phyloP scores from a whole-genome alignment of 2,888 invertebrate species.

The Amorpha juglandis region DNA sequence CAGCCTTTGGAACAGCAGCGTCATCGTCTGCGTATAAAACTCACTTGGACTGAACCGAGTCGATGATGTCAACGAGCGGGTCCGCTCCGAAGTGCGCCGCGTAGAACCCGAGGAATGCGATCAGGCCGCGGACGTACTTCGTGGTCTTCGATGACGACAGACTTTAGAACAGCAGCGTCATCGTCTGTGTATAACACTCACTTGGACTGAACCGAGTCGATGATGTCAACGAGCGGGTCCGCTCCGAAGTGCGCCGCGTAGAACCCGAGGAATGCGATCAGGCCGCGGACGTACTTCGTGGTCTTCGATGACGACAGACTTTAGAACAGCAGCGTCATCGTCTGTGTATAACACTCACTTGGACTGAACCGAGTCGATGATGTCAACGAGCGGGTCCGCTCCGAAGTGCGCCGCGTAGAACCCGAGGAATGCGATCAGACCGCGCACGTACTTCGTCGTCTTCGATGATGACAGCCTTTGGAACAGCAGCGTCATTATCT shows the following conservation, averaged over 20 bases:
- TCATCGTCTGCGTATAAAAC: constrained; percentile 89
- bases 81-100: constrained; percentile 91
- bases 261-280: constrained; percentile 95
- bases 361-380: constrained; percentile 93
- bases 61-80: constrained; percentile 90
- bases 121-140: constrained; percentile 95
- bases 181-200: constrained; percentile 88
- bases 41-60: constrained; percentile 93
- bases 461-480: constrained; percentile 96
- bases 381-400: constrained; percentile 88
- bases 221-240: constrained; percentile 87
- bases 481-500: constrained; percentile 96
- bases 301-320: constrained; percentile 96
- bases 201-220: constrained; percentile 94
- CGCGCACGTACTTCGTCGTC: constrained; percentile 97
- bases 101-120: constrained; percentile 96
- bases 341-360: constrained; percentile 88
- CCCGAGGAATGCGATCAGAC: constrained; percentile 95
- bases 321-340: constrained; percentile 96
- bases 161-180: constrained; percentile 96
- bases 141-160: constrained; percentile 97
- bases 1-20: constrained; percentile 96
- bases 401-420: constrained; percentile 93
- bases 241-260: constrained; percentile 93
- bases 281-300: constrained; percentile 95